Evolutionary conservation across 2,888 invertebrate genomes (phyloP).

Genomic region (Spodoptera littoralis): DNA sequence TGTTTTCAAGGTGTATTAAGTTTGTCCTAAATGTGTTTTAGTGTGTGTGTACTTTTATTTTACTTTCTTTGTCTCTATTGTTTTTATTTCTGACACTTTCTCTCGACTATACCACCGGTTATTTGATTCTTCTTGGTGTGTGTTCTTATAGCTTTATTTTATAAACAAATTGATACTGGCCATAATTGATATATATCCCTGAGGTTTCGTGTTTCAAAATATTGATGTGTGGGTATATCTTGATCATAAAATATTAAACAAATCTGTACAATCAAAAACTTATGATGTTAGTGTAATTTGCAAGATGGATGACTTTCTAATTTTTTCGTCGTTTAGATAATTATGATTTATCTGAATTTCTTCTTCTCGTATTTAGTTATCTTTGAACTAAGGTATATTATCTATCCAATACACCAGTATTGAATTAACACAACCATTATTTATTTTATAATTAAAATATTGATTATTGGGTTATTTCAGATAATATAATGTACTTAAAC

Average conservation of each 20-base stretch:
- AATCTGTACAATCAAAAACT: too few relatives aligned
- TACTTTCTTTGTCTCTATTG: conserved; percentile 33
- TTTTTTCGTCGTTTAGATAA: neutral
- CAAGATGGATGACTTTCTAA: too few relatives aligned
- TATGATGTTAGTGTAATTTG: too few relatives aligned
- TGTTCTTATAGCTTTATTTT: conserved; percentile 38
- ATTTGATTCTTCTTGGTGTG: conserved; percentile 46
- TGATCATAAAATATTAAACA: too few relatives aligned
- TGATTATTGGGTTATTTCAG: too few relatives aligned
- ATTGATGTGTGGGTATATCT: neutral
- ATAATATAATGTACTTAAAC: neutral
- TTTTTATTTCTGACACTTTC: conserved; percentile 19
- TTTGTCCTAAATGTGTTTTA: conserved; percentile 48
- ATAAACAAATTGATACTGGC: conserved; percentile 18
- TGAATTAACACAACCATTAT: too few relatives aligned
- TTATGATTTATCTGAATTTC: neutral
- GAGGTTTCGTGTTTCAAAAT: conserved; percentile 1
- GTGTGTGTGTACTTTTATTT: conserved; percentile 59
- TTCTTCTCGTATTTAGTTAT: too few relatives aligned
- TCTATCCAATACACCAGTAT: neutral
- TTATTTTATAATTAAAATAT: too few relatives aligned
- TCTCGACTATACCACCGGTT: conserved; percentile 24
- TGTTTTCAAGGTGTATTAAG: conserved; percentile 49
- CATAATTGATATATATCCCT: neutral
- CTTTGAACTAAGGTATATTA: too few relatives aligned